phyloP scores from a whole-genome alignment of 2,113 vertebrate genomes.

The Coryphaenoides rupestris region DNA sequence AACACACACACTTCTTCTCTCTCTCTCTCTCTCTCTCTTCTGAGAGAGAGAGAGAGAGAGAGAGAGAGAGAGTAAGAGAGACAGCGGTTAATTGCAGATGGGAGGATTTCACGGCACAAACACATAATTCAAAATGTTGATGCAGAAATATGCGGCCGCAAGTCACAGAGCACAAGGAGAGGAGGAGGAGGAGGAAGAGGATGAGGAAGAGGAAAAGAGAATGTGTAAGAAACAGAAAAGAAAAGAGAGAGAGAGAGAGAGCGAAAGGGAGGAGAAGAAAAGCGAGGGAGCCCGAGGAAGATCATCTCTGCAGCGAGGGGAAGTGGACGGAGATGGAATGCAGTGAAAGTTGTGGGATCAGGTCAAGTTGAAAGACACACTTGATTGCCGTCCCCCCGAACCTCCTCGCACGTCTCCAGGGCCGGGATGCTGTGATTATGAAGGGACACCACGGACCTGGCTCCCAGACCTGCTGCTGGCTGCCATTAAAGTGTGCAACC shows the following conservation, averaged over 20 bases:
- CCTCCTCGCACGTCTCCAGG: no score
- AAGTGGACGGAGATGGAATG: no score
- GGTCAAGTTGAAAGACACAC: no score
- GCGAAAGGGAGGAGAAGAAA: no score
- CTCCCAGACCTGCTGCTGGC: no score
- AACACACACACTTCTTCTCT: slow-evolving; percentile 1
- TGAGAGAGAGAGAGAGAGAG: slow-evolving; percentile 1
- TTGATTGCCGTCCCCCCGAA: no score
- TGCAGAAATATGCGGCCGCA: slow-evolving; percentile 41
- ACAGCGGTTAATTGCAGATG: slow-evolving; percentile 48
- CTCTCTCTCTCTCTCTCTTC: neutral
- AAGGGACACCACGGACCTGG: no score
- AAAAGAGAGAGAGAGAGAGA: neutral
- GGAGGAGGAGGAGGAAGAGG: neutral
- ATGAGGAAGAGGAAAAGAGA: neutral
- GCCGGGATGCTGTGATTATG: no score
- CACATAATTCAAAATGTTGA: slow-evolving; percentile 36
- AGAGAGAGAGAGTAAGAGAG: slow-evolving; percentile 5
- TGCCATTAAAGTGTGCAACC: no score
- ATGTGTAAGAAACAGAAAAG: neutral
- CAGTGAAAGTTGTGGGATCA: no score
- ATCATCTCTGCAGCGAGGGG: no score
- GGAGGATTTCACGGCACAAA: slow-evolving; percentile 36
- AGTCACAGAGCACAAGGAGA: slow-evolving; percentile 28
- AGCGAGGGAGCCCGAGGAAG: no score